Percentiles rank a stretch among this genome's conserved stretches.
Conservation (phyloP, 2,888 invertebrate genomes). For the Campaea margaritaria region DNA sequence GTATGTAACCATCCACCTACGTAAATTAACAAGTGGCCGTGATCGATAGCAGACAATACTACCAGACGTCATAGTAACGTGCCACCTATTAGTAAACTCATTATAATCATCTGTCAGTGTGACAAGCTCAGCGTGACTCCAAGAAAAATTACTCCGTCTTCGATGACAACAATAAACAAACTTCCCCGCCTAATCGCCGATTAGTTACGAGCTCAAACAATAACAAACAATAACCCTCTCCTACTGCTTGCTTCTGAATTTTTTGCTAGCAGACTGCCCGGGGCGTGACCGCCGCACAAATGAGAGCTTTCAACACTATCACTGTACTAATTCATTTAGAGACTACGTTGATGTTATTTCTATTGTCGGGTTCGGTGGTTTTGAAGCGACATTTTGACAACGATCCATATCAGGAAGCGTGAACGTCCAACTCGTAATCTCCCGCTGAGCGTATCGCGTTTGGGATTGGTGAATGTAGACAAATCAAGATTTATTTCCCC, state of each 20-base stretch:
- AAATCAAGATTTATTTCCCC: constrained; percentile 74
- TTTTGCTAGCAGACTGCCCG: constrained; percentile 58
- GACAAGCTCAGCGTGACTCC: constrained; percentile 43
- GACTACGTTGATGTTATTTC: constrained; percentile 41
- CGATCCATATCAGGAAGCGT: constrained; percentile 56
- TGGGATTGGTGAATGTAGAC: constrained; percentile 71
- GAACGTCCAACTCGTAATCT: constrained; percentile 52
- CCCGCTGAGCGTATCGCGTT: constrained; percentile 53
- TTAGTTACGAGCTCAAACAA: constrained; percentile 60
- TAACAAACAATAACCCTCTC: constrained; percentile 60
- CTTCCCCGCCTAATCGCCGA: constrained; percentile 46
- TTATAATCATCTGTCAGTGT: constrained; percentile 36
- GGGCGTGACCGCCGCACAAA: constrained; percentile 56
- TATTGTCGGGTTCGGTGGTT: constrained; percentile 29
- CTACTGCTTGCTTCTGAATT: constrained; percentile 63
- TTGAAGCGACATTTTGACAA: constrained; percentile 51
- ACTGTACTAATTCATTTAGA: constrained; percentile 40
- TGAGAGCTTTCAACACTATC: constrained; percentile 63
- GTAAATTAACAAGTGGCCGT: constrained; percentile 31
- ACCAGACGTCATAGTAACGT: constrained; percentile 38
- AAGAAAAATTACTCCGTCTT: constrained; percentile 35
- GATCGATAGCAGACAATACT: constrained; percentile 44
- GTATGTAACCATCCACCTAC: neutral
- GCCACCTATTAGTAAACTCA: constrained; percentile 33
- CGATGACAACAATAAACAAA: constrained; percentile 38